Evolutionary conservation across 2,113 vertebrate genomes (phyloP).

Genomic region (Ramphastos sulfuratus): DNA sequence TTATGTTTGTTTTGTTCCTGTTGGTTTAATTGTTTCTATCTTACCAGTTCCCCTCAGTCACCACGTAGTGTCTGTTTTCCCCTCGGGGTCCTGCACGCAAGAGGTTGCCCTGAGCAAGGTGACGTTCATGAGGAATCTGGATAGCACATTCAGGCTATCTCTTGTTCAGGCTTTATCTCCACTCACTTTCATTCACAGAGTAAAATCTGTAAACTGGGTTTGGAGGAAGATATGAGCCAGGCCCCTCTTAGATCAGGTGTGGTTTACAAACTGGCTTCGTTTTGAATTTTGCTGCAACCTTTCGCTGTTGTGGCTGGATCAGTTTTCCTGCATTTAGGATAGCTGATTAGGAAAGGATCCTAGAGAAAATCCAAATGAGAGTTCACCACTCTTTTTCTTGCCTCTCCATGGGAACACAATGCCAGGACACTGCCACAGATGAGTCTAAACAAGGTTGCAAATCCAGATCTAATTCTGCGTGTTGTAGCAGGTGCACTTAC

Average conservation of each 20-base stretch:
- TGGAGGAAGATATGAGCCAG: not conserved
- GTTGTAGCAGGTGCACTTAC: not conserved
- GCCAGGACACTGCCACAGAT: not conserved
- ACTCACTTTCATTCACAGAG: not conserved
- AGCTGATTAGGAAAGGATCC: not conserved
- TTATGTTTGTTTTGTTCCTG: constrained; percentile 58
- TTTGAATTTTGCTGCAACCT: not conserved
- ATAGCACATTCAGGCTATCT: not conserved
- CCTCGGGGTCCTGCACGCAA: not conserved
- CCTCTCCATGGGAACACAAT: not conserved
- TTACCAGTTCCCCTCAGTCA: constrained; percentile 26
- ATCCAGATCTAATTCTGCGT: not conserved
- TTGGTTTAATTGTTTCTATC: constrained; percentile 52
- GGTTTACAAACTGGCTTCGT: not conserved
- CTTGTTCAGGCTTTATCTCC: not conserved
- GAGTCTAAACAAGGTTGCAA: not conserved
- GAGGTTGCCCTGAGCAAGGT: constrained; percentile 17
- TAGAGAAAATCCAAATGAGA: not conserved
- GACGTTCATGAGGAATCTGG: not conserved
- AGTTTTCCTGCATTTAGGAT: not conserved
- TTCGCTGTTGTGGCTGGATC: not conserved
- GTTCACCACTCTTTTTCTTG: not conserved
- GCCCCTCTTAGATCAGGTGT: not conserved
- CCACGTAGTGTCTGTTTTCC: constrained; percentile 42
- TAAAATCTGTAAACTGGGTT: not conserved